Conservation (phyloP, 1,140 invertebrate genomes). For the Phymastichus coffea region DNA sequence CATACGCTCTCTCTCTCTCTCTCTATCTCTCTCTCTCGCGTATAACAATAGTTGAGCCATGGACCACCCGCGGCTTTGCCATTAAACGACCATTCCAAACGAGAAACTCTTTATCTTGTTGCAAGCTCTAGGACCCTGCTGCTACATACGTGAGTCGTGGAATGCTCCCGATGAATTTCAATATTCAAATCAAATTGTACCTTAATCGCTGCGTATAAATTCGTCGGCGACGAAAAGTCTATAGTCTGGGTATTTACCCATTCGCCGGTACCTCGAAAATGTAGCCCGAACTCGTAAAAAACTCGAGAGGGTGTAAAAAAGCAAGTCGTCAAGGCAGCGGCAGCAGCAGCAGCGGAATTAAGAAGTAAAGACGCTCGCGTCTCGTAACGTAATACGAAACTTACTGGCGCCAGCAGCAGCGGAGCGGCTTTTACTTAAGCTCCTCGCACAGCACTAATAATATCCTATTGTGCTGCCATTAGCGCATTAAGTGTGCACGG, state of each 20-base stretch:
- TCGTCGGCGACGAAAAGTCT: too few species aligned
- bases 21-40: constrained; percentile 14
- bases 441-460: constrained; percentile 48
- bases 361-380: constrained; percentile 32
- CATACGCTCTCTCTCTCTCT: constrained; percentile 16
- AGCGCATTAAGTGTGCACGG: too few species aligned
- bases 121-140: too few species aligned
- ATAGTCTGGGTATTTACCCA: not conserved
- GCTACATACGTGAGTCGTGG: too few species aligned
- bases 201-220: too few species aligned
- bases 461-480: constrained; percentile 55
- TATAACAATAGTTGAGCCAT: constrained; percentile 48
- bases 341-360: too few species aligned
- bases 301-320: constrained; percentile 18
- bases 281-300: not conserved
- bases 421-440: constrained; percentile 35
- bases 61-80: constrained; percentile 50
- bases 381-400: constrained; percentile 56
- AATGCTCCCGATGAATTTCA: too few species aligned
- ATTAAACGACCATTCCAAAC: constrained; percentile 43
- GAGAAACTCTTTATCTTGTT: too few species aligned
- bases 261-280: too few species aligned
- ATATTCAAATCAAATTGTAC: too few species aligned
- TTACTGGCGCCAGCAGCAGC: constrained; percentile 45
- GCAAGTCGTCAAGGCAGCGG: not conserved